Percentiles rank a stretch among this genome's conserved stretches.
These are phyloP conservation scores for Lithophane leautieri DNA, from an alignment of 2,888 invertebrate genomes.

Conservation along the genomic window DNA sequence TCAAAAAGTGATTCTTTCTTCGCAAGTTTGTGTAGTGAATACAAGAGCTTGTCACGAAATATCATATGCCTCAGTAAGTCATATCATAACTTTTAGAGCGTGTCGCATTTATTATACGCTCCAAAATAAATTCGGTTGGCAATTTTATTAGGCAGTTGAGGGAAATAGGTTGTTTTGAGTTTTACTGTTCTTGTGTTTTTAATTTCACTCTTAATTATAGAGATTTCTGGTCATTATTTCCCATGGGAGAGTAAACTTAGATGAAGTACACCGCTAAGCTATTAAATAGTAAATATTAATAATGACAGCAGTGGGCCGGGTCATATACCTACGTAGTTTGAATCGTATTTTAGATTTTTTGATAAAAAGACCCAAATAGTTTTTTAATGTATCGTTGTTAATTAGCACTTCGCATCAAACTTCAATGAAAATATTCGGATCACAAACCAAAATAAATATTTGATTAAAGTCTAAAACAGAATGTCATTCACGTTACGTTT, in stretches of 20 bases:
- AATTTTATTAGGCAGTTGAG: conserved; percentile 51
- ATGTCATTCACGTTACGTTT: background rate
- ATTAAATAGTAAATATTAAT: background rate
- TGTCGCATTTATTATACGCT: conserved; percentile 62
- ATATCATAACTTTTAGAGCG: conserved; percentile 56
- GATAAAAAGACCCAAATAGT: too few relatives aligned
- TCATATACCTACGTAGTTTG: background rate
- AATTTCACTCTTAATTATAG: conserved; percentile 33
- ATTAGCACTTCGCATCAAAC: background rate
- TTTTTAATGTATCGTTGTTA: background rate
- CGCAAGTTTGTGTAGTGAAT: conserved; percentile 25
- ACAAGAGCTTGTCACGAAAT: conserved; percentile 59
- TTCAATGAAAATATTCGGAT: background rate
- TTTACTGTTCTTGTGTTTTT: conserved; percentile 10
- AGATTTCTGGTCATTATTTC: background rate
- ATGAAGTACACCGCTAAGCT: too few relatives aligned
- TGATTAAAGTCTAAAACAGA: background rate
- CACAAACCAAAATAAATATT: background rate
- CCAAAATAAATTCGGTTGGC: conserved; percentile 52
- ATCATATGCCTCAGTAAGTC: conserved; percentile 60
- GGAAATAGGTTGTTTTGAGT: conserved; percentile 41
- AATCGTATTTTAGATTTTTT: background rate
- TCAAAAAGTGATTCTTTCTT: conserved; percentile 19
- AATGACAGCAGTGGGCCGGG: background rate
- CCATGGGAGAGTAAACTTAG: background rate